Conservation (phyloP, 64 coral and sea anemone genomes). For the Stichodactyla mertensii region DNA sequence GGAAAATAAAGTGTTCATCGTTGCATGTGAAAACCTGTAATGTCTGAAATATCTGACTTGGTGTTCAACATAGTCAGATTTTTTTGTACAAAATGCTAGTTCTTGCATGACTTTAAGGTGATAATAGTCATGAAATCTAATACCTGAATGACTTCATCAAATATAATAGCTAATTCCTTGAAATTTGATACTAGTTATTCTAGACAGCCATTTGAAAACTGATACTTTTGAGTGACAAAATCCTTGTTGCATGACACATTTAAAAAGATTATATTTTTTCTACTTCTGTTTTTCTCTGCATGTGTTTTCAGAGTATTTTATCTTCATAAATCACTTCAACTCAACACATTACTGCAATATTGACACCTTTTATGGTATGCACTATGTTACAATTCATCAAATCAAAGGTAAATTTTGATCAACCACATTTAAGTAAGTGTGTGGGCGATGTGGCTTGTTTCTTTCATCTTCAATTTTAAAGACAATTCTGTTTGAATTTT, state of each 20-base stretch:
- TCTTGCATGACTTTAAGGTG: background rate
- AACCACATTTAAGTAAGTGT: background rate
- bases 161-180: slow-evolving; percentile 4
- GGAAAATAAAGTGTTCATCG: background rate
- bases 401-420: slow-evolving; percentile 5
- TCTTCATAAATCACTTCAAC: background rate
- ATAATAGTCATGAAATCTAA: slow-evolving; percentile 12
- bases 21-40: background rate
- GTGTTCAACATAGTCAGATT: background rate
- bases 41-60: background rate
- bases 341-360: background rate
- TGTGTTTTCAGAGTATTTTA: background rate
- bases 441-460: background rate
- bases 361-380: background rate
- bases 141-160: slow-evolving; percentile 1
- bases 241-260: slow-evolving; percentile 2
- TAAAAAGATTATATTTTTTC: background rate
- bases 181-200: background rate
- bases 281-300: slow-evolving; percentile 8
- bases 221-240: background rate
- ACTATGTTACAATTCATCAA: background rate
- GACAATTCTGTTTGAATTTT: background rate
- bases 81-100: background rate
- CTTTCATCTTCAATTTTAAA: background rate
- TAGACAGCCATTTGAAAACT: background rate